Base-by-base conservation (phyloP, 2,888 invertebrate species). In the Incurvaria masculella region DNA sequence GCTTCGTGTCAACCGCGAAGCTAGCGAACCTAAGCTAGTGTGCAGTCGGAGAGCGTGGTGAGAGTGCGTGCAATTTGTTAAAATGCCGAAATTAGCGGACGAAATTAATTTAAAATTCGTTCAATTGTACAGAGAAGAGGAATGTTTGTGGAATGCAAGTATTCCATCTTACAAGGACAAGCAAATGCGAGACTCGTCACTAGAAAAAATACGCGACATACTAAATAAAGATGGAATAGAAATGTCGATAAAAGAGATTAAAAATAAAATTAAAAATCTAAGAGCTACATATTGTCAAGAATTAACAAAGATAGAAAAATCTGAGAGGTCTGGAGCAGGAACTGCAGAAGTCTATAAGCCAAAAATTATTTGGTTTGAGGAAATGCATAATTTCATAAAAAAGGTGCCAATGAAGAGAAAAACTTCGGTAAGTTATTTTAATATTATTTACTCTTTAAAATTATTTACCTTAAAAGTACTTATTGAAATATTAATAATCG, bases 141-240 rank as follows among this genome's bases (percentile, higher is more conserved):
- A 51, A 51, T 51, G 46, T 46, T 23, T 49, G 44, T 47, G 50
- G 50, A 50, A 50, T 42, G 50, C 50, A 26, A 47, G 38, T 38
- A 44, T 50, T 50, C 50, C 47, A 50, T 45, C 45, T 50, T 50
- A 50, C 33, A 50, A 50, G 33, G 47, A 50, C 44, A 50, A 50
- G 47, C 33, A 26, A 33, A 50, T 45, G 45, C 50, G 50, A 33
- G 50, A 50, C 41, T 47, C 45, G 33, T 26, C 49, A 39, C 44
- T 49, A 49, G 44, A 49, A 46, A 49, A n/a, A n/a, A n/a, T n/a
- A 45, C 45, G 48, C 42, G 48, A 48, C 45, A 42, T 42, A 48
- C 42, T 48, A 48, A 48, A 48, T 42, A 42, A 42, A 45, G 42
- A 42, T 42, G 45, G 45, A 42, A 49, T 49, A 42, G 45, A 41